Conservation (phyloP, 2,113 vertebrate species). For the Panurus biarmicus region DNA sequence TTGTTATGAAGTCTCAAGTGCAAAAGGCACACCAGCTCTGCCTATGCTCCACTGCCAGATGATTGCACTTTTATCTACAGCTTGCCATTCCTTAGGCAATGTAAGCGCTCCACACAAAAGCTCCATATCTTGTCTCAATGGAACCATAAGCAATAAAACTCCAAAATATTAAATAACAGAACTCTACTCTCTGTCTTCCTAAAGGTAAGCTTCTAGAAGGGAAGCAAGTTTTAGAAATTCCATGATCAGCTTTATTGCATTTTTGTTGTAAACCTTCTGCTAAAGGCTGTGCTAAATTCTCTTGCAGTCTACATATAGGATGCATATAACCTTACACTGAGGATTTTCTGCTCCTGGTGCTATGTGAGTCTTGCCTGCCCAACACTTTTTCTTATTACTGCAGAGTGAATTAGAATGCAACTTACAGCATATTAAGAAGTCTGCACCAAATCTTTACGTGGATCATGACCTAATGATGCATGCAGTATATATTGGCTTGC, state of each 20-base stretch:
- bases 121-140: background rate
- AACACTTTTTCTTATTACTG: background rate
- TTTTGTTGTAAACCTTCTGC: background rate
- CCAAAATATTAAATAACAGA: background rate
- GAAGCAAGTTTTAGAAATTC: background rate
- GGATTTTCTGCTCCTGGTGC: background rate
- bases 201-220: background rate
- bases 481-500: background rate
- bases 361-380: background rate
- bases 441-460: background rate
- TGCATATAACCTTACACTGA: background rate
- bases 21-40: background rate
- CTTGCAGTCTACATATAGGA: background rate
- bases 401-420: background rate
- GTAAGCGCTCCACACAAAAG: background rate
- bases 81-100: background rate
- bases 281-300: background rate
- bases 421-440: background rate
- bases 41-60: background rate
- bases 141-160: background rate
- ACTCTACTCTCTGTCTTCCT: background rate
- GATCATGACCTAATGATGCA: background rate
- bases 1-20: background rate
- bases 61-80: background rate
- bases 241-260: background rate